These are phyloP conservation scores for Cinclus mexicanus DNA, from an alignment of 2,113 vertebrate genomes.

Conservation along the genomic window DNA sequence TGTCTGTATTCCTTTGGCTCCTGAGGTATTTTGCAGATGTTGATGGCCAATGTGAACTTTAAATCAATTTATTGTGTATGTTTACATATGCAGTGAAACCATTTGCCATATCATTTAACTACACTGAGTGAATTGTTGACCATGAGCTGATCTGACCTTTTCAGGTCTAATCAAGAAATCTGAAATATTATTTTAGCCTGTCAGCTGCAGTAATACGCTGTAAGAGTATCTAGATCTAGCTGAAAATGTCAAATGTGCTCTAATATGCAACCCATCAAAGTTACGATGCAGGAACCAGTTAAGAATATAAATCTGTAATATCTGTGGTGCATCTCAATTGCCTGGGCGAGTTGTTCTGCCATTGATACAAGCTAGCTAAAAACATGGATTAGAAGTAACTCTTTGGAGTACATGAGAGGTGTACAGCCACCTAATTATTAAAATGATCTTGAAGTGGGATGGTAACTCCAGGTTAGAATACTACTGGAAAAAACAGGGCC, in stretches of 20 bases:
- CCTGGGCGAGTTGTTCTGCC: background rate
- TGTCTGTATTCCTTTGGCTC: background rate
- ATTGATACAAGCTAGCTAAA: background rate
- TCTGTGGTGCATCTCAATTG: conserved; percentile 11
- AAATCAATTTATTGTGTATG: conserved; percentile 22
- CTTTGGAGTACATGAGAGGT: background rate
- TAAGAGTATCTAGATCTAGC: background rate
- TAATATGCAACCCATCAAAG: conserved; percentile 58
- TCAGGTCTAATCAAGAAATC: conserved; percentile 54
- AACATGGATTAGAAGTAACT: background rate
- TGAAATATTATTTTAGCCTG: conserved; percentile 45
- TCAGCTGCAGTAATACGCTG: background rate
- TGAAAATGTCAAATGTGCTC: conserved; percentile 41
- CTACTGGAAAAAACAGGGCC: background rate
- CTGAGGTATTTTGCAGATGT: conserved; percentile 17
- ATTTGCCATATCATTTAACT: background rate
- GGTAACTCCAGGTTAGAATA: background rate
- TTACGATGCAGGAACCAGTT: background rate
- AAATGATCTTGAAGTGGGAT: background rate
- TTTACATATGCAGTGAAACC: conserved; percentile 14
- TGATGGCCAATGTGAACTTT: conserved; percentile 8
- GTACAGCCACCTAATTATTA: background rate
- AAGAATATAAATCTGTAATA: conserved; percentile 40
- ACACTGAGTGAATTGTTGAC: background rate
- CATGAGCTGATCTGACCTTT: conserved; percentile 42